Base-by-base conservation (phyloP, 2,888 invertebrate species). In the Euplagia quadripunctaria region DNA sequence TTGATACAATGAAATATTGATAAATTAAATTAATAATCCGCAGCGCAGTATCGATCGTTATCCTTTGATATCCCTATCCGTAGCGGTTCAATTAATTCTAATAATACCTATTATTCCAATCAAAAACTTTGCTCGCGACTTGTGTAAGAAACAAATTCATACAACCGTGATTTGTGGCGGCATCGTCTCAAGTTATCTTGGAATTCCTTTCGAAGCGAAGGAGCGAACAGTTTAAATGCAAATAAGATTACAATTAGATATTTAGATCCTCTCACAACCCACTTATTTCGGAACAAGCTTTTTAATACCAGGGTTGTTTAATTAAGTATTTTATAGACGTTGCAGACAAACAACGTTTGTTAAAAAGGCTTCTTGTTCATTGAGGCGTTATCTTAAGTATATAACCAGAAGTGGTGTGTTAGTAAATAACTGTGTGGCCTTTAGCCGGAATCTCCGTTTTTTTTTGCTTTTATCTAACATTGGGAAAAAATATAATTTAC, bases 241-340 rank as follows among this genome's bases (percentile, higher is more conserved):
- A 92, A 92, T 91, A 88, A 88, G 89, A 89, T 91, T 89, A 90
- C 90, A 90, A 91, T 91, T 89, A 91, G 87, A 89, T 91, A 91
- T 91, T 91, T 89, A 88, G 88, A 89, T 87, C 87, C 87, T 85
- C 83, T 86, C 86, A 84, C 85, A 88, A 86, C 82, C 86, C 87
- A 85, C 85, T 88, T 88, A 89, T 88, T 88, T 86, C 79, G 79
- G 85, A 89, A 86, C 87, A 87, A 89, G 87, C 83, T 86, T 86
- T 87, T 89, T 89, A 89, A 89, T 87, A 87, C 84, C 74, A 77
- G 80, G 72, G 82, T 84, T 87, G 86, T 86, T 87, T 89, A 83
- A 89, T 89, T 86, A 85, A 85, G 79, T 85, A 85, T 84, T 86
- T 84, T 84, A 85, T 87, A 83, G 85, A 82, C 71, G 70, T 80